Evolutionary conservation across 2,888 invertebrate genomes (phyloP).

Genomic region (Hypomecis atomaria): DNA sequence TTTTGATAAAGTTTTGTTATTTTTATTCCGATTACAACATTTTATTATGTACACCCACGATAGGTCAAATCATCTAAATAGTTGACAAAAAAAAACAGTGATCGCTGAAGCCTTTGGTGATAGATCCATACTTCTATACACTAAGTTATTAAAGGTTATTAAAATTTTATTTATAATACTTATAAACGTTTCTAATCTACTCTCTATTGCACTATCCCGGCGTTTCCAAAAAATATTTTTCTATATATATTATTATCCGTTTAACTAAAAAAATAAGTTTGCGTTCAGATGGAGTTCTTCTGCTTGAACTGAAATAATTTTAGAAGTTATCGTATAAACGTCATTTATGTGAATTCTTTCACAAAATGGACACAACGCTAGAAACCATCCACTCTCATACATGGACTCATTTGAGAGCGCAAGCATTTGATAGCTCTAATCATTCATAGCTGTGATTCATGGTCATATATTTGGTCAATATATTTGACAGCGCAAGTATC

Average conservation of each 20-base stretch:
- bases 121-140: slow-evolving; percentile 35
- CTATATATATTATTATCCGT: slow-evolving; percentile 52
- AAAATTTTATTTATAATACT: slow-evolving; percentile 39
- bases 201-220: slow-evolving; percentile 83
- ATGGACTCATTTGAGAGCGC: too few relatives aligned
- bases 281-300: background rate
- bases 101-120: slow-evolving; percentile 39
- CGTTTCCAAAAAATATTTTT: slow-evolving; percentile 71
- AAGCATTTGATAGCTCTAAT: background rate
- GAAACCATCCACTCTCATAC: background rate
- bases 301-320: slow-evolving; percentile 11
- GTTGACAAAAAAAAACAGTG: slow-evolving; percentile 23
- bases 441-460: too few relatives aligned
- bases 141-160: slow-evolving; percentile 38
- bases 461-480: too few relatives aligned
- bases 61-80: slow-evolving; percentile 11
- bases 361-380: background rate
- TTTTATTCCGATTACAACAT: background rate
- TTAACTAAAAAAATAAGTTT: slow-evolving; percentile 53
- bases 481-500: too few relatives aligned
- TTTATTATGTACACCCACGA: slow-evolving; percentile 10
- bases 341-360: too few relatives aligned
- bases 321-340: too few relatives aligned
- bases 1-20: slow-evolving; percentile 1
- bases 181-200: slow-evolving; percentile 65